Conservation (phyloP, 2,797 vertebrate species). For the Chlorospingus semifuscus region DNA sequence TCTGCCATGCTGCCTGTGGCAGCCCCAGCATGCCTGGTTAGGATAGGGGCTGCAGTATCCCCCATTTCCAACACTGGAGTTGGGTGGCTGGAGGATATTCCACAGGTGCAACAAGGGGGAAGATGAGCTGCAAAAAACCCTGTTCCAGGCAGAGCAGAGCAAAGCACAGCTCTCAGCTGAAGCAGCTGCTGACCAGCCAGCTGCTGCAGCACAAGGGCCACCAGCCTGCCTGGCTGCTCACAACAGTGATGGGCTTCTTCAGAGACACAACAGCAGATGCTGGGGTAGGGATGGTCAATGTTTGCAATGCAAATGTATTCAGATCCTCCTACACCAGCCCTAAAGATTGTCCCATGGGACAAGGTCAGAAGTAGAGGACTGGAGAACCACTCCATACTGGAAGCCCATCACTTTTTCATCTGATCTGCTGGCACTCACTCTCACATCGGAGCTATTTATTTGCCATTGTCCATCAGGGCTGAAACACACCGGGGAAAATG, state of each 20-base stretch:
- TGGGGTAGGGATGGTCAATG: not conserved
- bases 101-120: rapidly evolving
- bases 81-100: rapidly evolving
- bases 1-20: not conserved
- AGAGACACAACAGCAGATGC: not conserved
- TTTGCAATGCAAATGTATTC: not conserved
- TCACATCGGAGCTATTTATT: not conserved
- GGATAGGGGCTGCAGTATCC: rapidly evolving
- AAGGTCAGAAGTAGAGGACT: not conserved
- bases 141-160: not conserved
- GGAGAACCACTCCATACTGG: rapidly evolving
- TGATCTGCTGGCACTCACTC: not conserved
- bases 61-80: rapidly evolving
- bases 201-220: not conserved
- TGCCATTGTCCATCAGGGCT: not conserved
- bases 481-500: not conserved
- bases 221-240: not conserved
- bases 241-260: not conserved
- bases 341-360: not conserved
- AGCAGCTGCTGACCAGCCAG: not conserved
- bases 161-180: rapidly evolving
- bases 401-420: not conserved
- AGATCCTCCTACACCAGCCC: not conserved
- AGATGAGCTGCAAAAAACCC: not conserved
- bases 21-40: not conserved